Evolutionary conservation across 2,797 vertebrate genomes (phyloP).

Genomic region (Spondyliosoma cantharus): DNA sequence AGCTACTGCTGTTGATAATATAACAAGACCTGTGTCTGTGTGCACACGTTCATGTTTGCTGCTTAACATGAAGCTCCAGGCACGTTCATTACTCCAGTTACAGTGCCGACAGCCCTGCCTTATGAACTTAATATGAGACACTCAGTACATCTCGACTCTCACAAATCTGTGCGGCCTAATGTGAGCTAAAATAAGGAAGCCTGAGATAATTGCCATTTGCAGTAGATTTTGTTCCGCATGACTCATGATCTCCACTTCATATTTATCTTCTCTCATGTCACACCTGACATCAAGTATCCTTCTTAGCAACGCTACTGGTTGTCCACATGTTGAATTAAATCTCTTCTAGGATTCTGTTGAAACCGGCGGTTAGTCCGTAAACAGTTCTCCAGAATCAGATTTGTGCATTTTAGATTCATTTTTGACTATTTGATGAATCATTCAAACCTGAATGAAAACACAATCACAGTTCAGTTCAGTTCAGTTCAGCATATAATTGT

Average conservation of each 20-base stretch:
- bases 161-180: conserved; percentile 31
- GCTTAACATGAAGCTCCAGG: conserved; percentile 47
- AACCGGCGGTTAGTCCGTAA: not conserved
- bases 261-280: conserved; percentile 5
- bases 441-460: not conserved
- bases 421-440: not conserved
- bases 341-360: conserved; percentile 8
- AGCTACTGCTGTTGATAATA: conserved; percentile 66
- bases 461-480: not conserved
- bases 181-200: conserved; percentile 13
- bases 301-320: not conserved
- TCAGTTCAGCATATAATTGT: not conserved
- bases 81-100: conserved; percentile 46
- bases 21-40: conserved; percentile 68
- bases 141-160: conserved; percentile 23
- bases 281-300: conserved; percentile 15
- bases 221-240: conserved; percentile 13
- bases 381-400: not conserved
- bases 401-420: conserved; percentile 12
- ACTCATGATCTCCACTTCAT: conserved; percentile 33
- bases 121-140: conserved; percentile 45
- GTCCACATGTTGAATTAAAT: conserved; percentile 28
- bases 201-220: conserved; percentile 30
- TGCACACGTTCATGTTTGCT: conserved; percentile 57
- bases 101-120: conserved; percentile 6